A percentile compares a stretch with the other conserved stretches of the same genome.
phyloP scores from a whole-genome alignment of 2,113 vertebrate genomes.

The Cottus gobio region DNA sequence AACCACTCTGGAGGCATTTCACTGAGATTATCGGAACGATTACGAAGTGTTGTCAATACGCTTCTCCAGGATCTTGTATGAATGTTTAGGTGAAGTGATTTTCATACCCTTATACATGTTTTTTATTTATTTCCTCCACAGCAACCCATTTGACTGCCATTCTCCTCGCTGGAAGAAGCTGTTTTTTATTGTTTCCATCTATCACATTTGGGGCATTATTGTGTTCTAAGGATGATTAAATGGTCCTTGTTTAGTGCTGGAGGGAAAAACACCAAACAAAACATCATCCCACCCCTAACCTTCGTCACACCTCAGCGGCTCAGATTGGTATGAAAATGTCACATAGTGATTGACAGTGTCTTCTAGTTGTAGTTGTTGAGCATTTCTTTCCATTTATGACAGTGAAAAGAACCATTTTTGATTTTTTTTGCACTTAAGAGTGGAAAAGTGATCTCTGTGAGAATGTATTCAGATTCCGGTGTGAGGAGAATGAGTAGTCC shows the following conservation, averaged over 20 bases:
- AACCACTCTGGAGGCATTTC: background rate
- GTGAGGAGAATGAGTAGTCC: background rate
- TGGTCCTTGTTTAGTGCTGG: no score
- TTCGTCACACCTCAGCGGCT: background rate
- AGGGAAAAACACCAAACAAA: background rate
- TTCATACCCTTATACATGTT: no score
- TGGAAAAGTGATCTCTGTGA: background rate
- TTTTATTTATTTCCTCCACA: background rate
- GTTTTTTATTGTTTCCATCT: background rate
- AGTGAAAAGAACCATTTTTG: background rate
- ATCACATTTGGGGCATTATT: background rate
- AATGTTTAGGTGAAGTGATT: background rate
- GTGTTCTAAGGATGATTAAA: background rate
- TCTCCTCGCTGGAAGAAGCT: background rate
- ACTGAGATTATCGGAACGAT: slow-evolving; percentile 6
- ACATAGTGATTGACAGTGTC: slow-evolving; percentile 4
- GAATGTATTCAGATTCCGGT: background rate
- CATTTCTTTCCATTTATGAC: background rate
- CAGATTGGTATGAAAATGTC: slow-evolving; percentile 1
- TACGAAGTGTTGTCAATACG: background rate
- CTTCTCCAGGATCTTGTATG: background rate
- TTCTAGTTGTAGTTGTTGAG: background rate
- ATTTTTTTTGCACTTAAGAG: background rate
- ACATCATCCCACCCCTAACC: background rate
- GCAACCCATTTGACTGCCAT: background rate